phyloP scores from a whole-genome alignment of 1,140 invertebrate genomes.

The Carposina sasakii region DNA sequence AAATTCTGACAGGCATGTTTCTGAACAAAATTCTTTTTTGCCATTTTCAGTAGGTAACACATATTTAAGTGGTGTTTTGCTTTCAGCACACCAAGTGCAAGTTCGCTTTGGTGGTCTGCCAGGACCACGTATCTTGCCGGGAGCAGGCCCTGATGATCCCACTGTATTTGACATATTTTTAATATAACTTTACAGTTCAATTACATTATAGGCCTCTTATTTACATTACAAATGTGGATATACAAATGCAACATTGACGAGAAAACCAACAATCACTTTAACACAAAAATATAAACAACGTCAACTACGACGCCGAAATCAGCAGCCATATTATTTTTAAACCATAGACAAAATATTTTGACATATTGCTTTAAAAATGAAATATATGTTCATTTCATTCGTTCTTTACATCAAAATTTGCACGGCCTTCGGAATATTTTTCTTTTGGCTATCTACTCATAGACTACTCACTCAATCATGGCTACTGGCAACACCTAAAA shows the following conservation, averaged over 20 bases:
- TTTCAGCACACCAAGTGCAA: constrained; percentile 90
- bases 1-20: constrained; percentile 90
- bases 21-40: constrained; percentile 94
- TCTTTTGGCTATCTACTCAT: no score
- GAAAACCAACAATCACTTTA: constrained; percentile 26
- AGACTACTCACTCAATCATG: no score
- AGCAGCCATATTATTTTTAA: constrained; percentile 64
- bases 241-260: constrained; percentile 24
- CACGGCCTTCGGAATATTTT: no score
- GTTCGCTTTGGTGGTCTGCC: constrained; percentile 84
- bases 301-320: constrained; percentile 68
- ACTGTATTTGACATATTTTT: constrained; percentile 60
- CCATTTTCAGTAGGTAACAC: constrained; percentile 89
- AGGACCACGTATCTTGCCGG: constrained; percentile 76
- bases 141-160: constrained; percentile 66
- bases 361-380: no score
- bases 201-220: constrained; percentile 43
- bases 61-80: constrained; percentile 86
- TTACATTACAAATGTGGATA: no score
- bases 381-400: no score
- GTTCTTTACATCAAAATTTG: no score
- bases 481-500: no score
- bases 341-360: no score
- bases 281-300: constrained; percentile 69
- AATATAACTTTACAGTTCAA: constrained; percentile 29